Evolutionary conservation across 2,113 vertebrate species (phyloP), one percentile per base, ranked within the genome.

Genomic region (Melanerpes formicivorus): DNA sequence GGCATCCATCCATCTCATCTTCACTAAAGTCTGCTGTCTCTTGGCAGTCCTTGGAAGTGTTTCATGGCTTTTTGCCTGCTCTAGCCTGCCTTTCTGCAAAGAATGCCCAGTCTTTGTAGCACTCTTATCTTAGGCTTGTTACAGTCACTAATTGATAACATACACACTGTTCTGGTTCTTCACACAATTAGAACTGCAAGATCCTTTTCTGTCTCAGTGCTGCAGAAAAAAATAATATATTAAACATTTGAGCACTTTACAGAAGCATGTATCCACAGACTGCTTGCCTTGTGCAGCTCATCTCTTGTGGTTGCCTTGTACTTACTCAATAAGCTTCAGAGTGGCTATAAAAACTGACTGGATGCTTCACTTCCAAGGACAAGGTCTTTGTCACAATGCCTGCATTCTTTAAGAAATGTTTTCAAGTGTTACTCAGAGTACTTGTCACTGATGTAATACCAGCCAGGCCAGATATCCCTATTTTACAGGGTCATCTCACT

Each of bases 11-110:
- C 48, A 44, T 7, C 64, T 85, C 84, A 83, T 85, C 34, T 88
- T 74, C 69, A 56, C 30, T 78, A 37, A 82, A 91, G 52, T 77
- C 84, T 75, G 55, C n/a, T 10, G 44, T 79, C 79, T 95, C 79
- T 83, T 95, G 91, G 90, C 75, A 93, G 84, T 59, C 85, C 46
- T 87, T 79, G 46, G 46, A 88, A 93, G 91, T 30, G 16, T 77
- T 93, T 85, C 30, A 85, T 74, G 64, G 76, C 82, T 93, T 74
- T 90, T 29, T 90, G 79, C 69, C 79, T 87, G 72, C 56, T 56
- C 26, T 6, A 84, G 52, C 56, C 30, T 83, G 70, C 79, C 64
- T 73, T 89, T 74, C 72, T 60, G 46, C 64, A 80, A 92, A 89
- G 64, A 91, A 89, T 26, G 42, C 52, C 56, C 72, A 52, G 46